Conservation (phyloP, 2,888 invertebrate genomes). For the Scaptomyza caliginosa region DNA sequence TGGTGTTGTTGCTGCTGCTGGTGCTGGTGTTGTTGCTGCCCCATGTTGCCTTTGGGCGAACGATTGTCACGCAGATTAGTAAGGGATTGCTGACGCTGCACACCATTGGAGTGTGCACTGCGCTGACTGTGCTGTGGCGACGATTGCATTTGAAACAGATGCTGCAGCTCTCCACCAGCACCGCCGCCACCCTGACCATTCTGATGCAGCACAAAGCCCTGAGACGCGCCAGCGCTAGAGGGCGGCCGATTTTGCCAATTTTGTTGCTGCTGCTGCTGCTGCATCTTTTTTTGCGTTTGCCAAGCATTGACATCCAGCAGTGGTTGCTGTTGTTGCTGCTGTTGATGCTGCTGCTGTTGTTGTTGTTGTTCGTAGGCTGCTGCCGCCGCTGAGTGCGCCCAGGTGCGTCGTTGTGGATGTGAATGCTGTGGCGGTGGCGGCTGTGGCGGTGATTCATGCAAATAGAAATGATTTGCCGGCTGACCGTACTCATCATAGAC, state of each 20-base stretch:
- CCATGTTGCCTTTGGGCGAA: conserved; percentile 68
- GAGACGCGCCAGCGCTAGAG: conserved; percentile 74
- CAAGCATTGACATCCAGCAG: conserved; percentile 83
- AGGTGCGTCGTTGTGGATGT: conserved; percentile 87
- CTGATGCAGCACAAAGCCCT: conserved; percentile 88
- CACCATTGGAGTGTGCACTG: conserved; percentile 55
- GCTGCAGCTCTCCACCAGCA: conserved; percentile 85
- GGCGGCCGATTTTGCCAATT: conserved; percentile 73
- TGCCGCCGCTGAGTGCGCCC: conserved; percentile 86
- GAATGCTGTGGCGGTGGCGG: conserved; percentile 59
- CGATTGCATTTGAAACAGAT: conserved; percentile 85
- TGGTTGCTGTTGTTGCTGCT: conserved; percentile 78
- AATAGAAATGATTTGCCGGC: conserved; percentile 88
- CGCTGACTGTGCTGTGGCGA: conserved; percentile 87
- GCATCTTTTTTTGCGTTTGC: conserved; percentile 81
- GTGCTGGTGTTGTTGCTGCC: conserved; percentile 4
- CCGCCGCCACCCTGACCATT: conserved; percentile 87
- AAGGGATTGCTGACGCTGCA: conserved; percentile 78
- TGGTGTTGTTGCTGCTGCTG: neutral
- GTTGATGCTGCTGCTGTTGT: conserved; percentile 75
- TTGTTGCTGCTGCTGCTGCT: conserved; percentile 69
- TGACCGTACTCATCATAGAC: conserved; percentile 85
- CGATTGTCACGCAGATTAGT: conserved; percentile 78
- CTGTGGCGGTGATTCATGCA: conserved; percentile 87
- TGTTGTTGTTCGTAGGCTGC: conserved; percentile 78